Evolutionary conservation across 2,797 vertebrate genomes (phyloP).

Genomic region (Channallabes apus): DNA sequence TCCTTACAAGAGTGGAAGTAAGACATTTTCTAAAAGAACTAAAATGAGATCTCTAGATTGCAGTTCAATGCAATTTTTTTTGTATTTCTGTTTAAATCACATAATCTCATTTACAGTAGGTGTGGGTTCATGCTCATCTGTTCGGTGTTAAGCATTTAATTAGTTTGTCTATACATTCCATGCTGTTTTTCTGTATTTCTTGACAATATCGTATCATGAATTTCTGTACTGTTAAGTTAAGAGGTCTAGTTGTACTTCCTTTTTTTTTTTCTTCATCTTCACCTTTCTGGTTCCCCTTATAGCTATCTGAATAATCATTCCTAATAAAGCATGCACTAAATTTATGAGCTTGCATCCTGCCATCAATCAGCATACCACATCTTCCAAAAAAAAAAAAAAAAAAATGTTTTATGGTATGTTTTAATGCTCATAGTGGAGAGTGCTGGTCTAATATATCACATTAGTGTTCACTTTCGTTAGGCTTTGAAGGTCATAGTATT

Average conservation of each 20-base stretch:
- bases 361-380: neutral
- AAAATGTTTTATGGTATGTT: neutral
- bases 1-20: too few species aligned
- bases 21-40: neutral
- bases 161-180: neutral
- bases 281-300: neutral
- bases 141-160: neutral
- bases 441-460: neutral
- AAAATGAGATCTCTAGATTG: neutral
- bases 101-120: neutral
- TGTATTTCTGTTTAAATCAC: neutral
- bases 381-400: neutral
- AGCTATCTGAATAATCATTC: neutral
- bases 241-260: neutral
- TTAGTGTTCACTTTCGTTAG: neutral
- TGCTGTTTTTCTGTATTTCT: neutral
- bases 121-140: neutral
- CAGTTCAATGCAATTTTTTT: neutral
- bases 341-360: neutral
- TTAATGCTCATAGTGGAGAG: neutral
- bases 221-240: neutral
- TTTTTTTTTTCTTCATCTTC: neutral
- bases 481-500: neutral
- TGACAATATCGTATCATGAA: neutral
- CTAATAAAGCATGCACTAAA: neutral